Evolutionary conservation across 1,140 invertebrate species (phyloP).

Genomic region (Thaumatotibia leucotreta): DNA sequence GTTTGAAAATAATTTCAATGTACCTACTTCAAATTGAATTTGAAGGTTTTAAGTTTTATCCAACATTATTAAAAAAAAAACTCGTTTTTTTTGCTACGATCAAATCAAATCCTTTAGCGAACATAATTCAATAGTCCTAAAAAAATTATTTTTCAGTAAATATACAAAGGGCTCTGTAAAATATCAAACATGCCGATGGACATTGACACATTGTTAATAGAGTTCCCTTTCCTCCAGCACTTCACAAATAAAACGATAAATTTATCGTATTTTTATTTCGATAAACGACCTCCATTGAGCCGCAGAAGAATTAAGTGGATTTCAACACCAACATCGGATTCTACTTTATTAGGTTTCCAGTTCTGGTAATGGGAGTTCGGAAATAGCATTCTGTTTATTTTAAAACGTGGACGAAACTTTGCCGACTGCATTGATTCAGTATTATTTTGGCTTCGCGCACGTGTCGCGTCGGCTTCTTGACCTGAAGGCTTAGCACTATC

Average conservation of each 20-base stretch:
- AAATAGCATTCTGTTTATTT: not conserved
- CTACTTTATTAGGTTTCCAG: not conserved
- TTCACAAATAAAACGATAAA: not conserved
- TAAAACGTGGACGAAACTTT: not conserved
- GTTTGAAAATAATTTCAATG: too few species aligned
- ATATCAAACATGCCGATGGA: not conserved
- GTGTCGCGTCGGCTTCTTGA: not conserved
- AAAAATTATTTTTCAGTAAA: not conserved
- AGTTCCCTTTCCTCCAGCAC: not conserved
- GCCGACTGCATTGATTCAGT: not conserved
- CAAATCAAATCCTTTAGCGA: not conserved
- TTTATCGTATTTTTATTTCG: not conserved
- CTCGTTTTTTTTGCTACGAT: not conserved
- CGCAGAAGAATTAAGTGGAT: not conserved
- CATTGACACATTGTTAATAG: not conserved
- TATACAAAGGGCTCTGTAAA: not conserved
- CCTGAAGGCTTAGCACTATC: too few species aligned
- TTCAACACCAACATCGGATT: not conserved
- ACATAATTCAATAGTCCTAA: not conserved
- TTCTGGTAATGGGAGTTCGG: not conserved
- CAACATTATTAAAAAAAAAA: not conserved
- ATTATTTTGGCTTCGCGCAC: conserved; percentile 2
- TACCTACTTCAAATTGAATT: too few species aligned
- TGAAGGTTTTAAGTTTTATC: too few species aligned
- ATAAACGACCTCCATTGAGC: not conserved